phyloP scores from a whole-genome alignment of 2,113 vertebrate species.

The Neotoma lepida region DNA sequence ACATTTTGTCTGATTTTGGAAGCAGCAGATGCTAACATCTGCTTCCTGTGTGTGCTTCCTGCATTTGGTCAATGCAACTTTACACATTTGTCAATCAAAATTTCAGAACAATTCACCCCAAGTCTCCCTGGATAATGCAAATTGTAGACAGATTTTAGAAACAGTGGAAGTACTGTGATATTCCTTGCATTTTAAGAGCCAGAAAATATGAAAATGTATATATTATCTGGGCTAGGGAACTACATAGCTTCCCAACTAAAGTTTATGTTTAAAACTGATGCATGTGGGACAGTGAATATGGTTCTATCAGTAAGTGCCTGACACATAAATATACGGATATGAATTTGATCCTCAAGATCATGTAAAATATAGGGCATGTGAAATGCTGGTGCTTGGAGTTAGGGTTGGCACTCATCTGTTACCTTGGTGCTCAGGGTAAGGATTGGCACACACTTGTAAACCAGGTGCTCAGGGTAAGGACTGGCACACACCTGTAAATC shows the following conservation, averaged over 20 bases:
- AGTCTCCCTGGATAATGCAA: not conserved
- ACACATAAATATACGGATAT: too few species aligned
- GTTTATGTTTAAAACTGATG: not conserved
- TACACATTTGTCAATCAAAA: not conserved
- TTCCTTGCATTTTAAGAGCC: not conserved
- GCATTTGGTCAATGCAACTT: not conserved
- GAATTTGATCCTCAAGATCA: too few species aligned
- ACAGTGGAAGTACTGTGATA: not conserved
- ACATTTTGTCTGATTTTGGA: not conserved
- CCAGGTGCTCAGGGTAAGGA: too few species aligned
- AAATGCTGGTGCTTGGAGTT: too few species aligned
- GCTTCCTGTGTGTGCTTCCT: not conserved
- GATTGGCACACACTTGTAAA: too few species aligned
- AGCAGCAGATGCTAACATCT: not conserved
- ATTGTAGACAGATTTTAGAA: not conserved
- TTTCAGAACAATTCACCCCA: not conserved
- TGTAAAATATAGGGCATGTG: too few species aligned
- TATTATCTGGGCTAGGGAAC: constrained; percentile 1
- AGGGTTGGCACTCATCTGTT: too few species aligned
- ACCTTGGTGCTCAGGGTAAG: too few species aligned
- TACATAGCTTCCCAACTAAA: not conserved
- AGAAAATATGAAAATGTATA: not conserved
- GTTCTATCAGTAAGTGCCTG: too few species aligned
- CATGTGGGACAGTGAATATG: not conserved
- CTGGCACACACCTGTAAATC: too few species aligned